A percentile compares a stretch with the other conserved stretches of the same genome.
Evolutionary conservation across 1,140 invertebrate species (phyloP).

Genomic region (Drosophila auraria): DNA sequence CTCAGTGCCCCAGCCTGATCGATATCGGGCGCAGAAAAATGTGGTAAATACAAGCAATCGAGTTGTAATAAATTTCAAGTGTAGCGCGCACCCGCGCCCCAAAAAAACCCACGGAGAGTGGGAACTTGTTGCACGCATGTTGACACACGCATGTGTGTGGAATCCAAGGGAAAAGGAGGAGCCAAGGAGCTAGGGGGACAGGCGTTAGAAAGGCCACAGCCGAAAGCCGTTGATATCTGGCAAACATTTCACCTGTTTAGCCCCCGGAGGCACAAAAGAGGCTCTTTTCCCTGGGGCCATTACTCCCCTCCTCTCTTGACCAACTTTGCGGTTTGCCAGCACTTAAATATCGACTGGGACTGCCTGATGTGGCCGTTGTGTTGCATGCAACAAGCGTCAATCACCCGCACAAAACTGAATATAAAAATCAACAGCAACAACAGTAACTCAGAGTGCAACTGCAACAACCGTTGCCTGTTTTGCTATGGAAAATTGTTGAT

Average conservation of each 20-base stretch:
- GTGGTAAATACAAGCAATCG: conserved; percentile 83
- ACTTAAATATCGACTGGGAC: conserved; percentile 82
- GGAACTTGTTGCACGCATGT: conserved; percentile 80
- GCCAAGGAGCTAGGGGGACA: background rate
- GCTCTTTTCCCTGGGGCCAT: conserved; percentile 20
- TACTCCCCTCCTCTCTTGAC: conserved; percentile 1
- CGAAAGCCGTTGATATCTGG: conserved; percentile 70
- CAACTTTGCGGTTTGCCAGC: conserved; percentile 73
- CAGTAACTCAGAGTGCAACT: conserved; percentile 5
- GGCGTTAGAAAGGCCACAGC: conserved; percentile 65
- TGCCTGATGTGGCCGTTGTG: conserved; percentile 60
- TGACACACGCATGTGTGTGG: conserved; percentile 68
- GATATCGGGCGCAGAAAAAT: conserved; percentile 72
- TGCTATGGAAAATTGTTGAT: conserved; percentile 82
- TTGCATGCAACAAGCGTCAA: conserved; percentile 82
- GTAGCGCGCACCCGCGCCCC: conserved; percentile 69
- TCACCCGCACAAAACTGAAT: conserved; percentile 78
- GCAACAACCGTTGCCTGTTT: conserved; percentile 70
- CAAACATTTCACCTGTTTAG: conserved; percentile 80
- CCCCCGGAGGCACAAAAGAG: conserved; percentile 10
- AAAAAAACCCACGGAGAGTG: conserved; percentile 41
- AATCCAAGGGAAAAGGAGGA: background rate
- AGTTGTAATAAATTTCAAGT: conserved; percentile 82
- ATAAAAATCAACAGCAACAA: conserved; percentile 33
- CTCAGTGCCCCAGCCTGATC: conserved; percentile 51